Conservation (phyloP, 2,113 vertebrate genomes). For the Periophthalmodon schlosseri region DNA sequence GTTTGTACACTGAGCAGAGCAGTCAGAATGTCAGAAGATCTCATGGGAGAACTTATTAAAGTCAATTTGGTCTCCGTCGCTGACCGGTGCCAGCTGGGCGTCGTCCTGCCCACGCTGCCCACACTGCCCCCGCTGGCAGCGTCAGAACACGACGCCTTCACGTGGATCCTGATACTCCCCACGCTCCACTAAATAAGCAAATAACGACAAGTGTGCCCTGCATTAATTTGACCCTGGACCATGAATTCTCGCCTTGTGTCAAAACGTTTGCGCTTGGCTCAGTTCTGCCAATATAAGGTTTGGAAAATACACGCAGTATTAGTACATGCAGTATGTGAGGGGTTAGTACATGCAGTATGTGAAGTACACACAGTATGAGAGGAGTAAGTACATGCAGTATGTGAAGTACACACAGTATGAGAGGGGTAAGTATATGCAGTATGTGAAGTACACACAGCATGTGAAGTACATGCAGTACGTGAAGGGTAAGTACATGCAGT, state of each 20-base stretch:
- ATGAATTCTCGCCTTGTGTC: constrained; percentile 37
- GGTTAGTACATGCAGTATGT: no score
- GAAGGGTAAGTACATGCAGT: no score
- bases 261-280: neutral
- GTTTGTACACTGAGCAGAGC: constrained; percentile 4
- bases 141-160: constrained; percentile 57
- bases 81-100: constrained; percentile 65
- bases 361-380: no score
- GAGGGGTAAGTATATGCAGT: no score
- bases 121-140: constrained; percentile 19
- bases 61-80: constrained; percentile 69
- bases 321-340: no score
- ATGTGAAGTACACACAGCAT: no score
- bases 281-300: neutral
- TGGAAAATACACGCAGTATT: no score
- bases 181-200: constrained; percentile 53
- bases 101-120: constrained; percentile 41
- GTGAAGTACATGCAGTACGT: no score
- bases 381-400: no score
- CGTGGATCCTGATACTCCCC: constrained; percentile 57
- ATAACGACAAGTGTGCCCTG: constrained; percentile 48
- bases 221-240: constrained; percentile 44
- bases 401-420: no score
- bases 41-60: constrained; percentile 74
- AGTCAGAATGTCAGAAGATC: constrained; percentile 69